Base-by-base conservation (phyloP, 2,888 invertebrate genomes). In the Netelia melanura region DNA sequence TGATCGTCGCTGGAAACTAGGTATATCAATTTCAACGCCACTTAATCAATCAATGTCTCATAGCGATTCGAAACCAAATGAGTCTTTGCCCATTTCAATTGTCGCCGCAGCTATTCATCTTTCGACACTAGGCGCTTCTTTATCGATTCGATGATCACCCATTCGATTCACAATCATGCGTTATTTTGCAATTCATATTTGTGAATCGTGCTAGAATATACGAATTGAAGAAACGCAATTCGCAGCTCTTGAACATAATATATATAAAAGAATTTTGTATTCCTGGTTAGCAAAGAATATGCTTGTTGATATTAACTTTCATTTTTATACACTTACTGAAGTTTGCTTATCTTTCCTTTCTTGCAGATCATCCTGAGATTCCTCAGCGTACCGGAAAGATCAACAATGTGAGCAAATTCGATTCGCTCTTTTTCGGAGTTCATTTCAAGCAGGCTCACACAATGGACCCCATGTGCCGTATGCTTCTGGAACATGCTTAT, bases 351-450 rank as follows among this genome's bases (percentile, higher is more conserved):
- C 6, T 6, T 38, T 38, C 8, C 38, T 38, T 38, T 38, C 38
- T 1, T 38, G 75, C 86, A 93, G 94, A 93, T 83, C 94, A 96
- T 90, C 96, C 96, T 0, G 97, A 97, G 90, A 96, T 97, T 86
- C 97, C 97, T 0, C 95, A 95, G 88, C 94, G 97, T 10, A 96
- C 96, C 0, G 98, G 97, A 43, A 97, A 97, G 92, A 94, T 97
- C 75, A 95, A 95, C 89, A 94, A 96, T 87, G 95, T 97, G 14
- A 95, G 95, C 86, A 97, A 97, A 90, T 97, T 97, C 91, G 93
- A 95, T 87, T 94, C 95, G 1, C 89, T 94, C 0, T 95, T 95
- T 87, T 95, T 95, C 87, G 95, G 95, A 0, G 94, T 95, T 3
- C 95, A 95, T 83, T 94, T 94, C 84, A 95, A 95, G 84, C 95